phyloP scores from a whole-genome alignment of 2,888 invertebrate genomes.

The Tetranychus truncatus region DNA sequence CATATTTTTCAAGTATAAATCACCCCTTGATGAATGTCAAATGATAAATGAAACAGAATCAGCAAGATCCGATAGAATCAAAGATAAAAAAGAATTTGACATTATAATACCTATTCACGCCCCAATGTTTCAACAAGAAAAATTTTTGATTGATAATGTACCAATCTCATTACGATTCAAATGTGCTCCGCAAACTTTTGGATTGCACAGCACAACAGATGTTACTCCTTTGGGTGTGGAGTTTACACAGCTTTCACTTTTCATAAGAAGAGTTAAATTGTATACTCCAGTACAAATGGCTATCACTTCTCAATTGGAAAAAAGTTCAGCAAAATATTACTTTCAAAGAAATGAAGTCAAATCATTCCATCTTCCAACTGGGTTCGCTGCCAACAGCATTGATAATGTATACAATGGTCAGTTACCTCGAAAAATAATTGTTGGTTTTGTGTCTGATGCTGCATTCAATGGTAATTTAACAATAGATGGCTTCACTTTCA shows the following conservation, averaged over 20 bases:
- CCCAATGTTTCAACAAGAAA: background rate
- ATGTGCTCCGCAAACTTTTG: background rate
- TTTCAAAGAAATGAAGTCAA: background rate
- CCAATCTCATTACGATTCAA: background rate
- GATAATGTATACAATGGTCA: constrained; percentile 8
- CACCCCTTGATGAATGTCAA: background rate
- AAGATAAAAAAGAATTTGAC: background rate
- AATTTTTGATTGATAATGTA: background rate
- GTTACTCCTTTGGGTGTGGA: background rate
- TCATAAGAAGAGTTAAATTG: background rate
- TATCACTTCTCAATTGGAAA: background rate
- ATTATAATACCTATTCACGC: background rate
- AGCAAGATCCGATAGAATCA: background rate
- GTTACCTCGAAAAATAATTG: background rate
- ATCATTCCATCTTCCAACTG: background rate
- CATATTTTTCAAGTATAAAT: background rate
- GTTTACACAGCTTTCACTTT: background rate
- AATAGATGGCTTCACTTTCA: background rate
- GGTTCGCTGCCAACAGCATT: background rate
- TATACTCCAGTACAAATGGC: background rate
- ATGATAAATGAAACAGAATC: background rate
- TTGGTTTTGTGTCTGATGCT: background rate
- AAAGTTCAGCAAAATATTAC: background rate
- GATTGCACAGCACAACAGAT: background rate
- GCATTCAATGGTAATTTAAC: background rate